Evolutionary conservation across 1,140 invertebrate species (phyloP).

Genomic region (Penaeus vannamei): DNA sequence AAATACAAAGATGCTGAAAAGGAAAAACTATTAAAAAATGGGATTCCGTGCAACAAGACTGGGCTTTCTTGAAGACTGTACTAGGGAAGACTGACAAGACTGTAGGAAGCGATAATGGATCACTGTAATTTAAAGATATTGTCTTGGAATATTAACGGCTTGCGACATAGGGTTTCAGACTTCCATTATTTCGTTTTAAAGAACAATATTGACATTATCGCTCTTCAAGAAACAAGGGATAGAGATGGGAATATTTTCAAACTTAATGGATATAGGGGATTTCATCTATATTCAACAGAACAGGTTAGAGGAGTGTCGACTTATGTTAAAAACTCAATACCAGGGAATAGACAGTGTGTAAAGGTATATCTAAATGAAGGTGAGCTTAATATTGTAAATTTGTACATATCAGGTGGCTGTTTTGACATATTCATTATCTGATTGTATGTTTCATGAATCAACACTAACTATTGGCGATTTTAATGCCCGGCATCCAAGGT

Average conservation of each 20-base stretch:
- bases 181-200: conserved; percentile 26
- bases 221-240: neutral
- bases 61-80: too few species aligned
- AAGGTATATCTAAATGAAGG: neutral
- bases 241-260: neutral
- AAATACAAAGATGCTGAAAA: too few species aligned
- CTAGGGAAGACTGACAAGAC: too few species aligned
- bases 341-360: too few species aligned
- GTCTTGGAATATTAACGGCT: conserved; percentile 19
- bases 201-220: conserved; percentile 3
- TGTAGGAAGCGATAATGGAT: too few species aligned
- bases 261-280: neutral
- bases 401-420: conserved; percentile 1
- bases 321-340: too few species aligned
- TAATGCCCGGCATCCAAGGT: too few species aligned
- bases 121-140: too few species aligned
- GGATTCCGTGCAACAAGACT: too few species aligned
- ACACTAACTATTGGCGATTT: neutral
- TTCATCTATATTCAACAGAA: neutral
- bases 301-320: neutral
- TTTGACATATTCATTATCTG: neutral
- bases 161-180: neutral
- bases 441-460: neutral
- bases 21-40: too few species aligned
- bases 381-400: neutral